Evolutionary conservation across 2,797 vertebrate species (phyloP).

Genomic region (Steatocranus sp.): DNA sequence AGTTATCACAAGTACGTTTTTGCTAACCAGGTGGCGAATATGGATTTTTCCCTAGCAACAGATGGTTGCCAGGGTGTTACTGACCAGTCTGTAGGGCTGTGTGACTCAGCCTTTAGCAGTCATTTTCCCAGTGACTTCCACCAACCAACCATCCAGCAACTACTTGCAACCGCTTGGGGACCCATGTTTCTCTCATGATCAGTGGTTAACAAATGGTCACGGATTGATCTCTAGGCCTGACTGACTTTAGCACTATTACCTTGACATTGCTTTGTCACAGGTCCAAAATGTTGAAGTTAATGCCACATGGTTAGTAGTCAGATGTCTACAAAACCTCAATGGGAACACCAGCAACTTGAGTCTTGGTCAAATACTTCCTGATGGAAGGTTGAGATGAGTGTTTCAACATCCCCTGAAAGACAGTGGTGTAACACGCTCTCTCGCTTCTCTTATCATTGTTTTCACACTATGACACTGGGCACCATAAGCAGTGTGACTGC

Average conservation of each 20-base stretch:
- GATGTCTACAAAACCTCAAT: not conserved
- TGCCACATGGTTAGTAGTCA: not conserved
- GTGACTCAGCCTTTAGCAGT: not conserved
- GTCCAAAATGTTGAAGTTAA: not conserved
- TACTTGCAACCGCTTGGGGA: not conserved
- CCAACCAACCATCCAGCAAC: not conserved
- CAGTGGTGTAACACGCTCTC: not conserved
- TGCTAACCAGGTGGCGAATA: not conserved
- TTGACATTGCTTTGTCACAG: not conserved
- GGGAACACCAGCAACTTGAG: not conserved
- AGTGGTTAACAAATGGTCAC: not conserved
- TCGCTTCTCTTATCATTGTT: not conserved
- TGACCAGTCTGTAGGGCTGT: not conserved
- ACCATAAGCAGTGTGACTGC: not conserved
- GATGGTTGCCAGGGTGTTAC: not conserved
- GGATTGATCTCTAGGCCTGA: not conserved
- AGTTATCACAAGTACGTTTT: not conserved
- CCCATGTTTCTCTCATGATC: not conserved
- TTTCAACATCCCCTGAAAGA: conserved; percentile 11
- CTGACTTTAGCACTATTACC: not conserved
- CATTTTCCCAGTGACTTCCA: not conserved
- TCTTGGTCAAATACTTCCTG: conserved; percentile 38
- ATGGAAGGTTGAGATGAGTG: conserved; percentile 24
- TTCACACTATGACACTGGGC: not conserved
- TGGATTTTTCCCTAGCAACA: not conserved